phyloP scores from a whole-genome alignment of 2,888 invertebrate species.

The Sericinus montela region DNA sequence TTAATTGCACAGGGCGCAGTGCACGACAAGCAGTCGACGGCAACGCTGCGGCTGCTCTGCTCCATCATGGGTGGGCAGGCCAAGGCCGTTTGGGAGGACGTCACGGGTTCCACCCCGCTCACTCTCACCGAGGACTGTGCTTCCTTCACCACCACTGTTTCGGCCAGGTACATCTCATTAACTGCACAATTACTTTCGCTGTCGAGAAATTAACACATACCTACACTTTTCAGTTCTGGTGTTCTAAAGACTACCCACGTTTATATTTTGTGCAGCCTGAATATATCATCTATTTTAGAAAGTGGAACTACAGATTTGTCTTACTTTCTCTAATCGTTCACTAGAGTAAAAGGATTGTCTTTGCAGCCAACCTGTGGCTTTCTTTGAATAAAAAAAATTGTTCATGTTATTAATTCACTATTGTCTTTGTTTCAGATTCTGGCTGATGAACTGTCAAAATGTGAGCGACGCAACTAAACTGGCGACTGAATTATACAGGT shows the following conservation, averaged over 20 bases:
- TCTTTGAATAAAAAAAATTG: no score
- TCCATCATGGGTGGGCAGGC: slow-evolving; percentile 98
- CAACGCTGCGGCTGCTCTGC: slow-evolving; percentile 91
- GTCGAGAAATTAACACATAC: no score
- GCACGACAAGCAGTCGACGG: slow-evolving; percentile 52
- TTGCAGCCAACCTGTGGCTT: no score
- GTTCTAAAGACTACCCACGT: no score
- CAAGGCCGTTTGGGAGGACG: slow-evolving; percentile 99
- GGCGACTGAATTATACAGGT: slow-evolving; percentile 97
- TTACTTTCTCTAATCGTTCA: no score
- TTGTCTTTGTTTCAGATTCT: slow-evolving; percentile 83
- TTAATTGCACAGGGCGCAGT: slow-evolving; percentile 35
- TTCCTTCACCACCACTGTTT: slow-evolving; percentile 99
- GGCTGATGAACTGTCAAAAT: slow-evolving; percentile 99
- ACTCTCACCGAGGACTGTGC: slow-evolving; percentile 98
- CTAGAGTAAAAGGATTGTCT: no score
- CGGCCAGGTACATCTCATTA: slow-evolving; percentile 81
- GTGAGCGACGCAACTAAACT: slow-evolving; percentile 96
- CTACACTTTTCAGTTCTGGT: no score
- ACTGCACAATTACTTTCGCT: no score
- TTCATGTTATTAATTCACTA: not conserved
- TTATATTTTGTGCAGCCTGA: no score
- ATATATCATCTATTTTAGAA: no score
- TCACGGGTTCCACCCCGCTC: slow-evolving; percentile 98
- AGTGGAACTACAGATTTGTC: no score